A percentile compares a stretch with the other conserved stretches of the same genome.
Conservation (phyloP, 2,113 vertebrate genomes). For the Leiothrix lutea region DNA sequence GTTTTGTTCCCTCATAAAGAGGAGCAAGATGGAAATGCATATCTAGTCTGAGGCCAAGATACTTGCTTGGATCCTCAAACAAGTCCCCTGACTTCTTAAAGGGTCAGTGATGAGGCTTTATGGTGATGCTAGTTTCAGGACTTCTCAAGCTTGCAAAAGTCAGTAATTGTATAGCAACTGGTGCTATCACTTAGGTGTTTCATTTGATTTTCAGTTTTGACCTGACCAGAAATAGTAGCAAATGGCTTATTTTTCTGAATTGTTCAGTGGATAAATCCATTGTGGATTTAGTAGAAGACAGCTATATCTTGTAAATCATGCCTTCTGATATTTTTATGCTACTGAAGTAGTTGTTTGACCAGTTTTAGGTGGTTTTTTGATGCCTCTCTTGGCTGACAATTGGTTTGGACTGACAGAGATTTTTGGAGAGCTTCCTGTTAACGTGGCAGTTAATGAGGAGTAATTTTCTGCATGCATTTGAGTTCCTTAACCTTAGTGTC, state of each 20-base stretch:
- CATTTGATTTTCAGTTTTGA: not conserved
- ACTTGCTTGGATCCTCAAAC: not conserved
- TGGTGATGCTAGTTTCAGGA: not conserved
- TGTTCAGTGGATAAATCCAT: not conserved
- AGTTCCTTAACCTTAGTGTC: not conserved
- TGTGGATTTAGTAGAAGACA: not conserved
- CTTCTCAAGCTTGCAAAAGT: not conserved
- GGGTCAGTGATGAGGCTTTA: not conserved
- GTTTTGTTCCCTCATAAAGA: not conserved
- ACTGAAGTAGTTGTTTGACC: not conserved
- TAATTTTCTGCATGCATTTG: not conserved
- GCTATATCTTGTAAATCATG: not conserved
- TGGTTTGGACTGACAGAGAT: not conserved
- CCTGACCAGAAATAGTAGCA: not conserved
- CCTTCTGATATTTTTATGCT: not conserved
- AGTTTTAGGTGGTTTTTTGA: accelerated
- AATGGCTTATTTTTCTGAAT: not conserved
- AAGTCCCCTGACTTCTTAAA: not conserved
- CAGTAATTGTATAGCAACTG: not conserved
- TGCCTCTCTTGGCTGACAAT: not conserved
- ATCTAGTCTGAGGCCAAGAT: not conserved
- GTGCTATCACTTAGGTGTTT: not conserved
- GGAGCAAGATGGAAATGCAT: not conserved
- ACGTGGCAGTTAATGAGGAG: not conserved
- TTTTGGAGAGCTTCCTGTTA: not conserved